These are phyloP conservation scores for Tachysurus fulvidraco DNA, from an alignment of 2,113 vertebrate genomes.

Conservation along the genomic window DNA sequence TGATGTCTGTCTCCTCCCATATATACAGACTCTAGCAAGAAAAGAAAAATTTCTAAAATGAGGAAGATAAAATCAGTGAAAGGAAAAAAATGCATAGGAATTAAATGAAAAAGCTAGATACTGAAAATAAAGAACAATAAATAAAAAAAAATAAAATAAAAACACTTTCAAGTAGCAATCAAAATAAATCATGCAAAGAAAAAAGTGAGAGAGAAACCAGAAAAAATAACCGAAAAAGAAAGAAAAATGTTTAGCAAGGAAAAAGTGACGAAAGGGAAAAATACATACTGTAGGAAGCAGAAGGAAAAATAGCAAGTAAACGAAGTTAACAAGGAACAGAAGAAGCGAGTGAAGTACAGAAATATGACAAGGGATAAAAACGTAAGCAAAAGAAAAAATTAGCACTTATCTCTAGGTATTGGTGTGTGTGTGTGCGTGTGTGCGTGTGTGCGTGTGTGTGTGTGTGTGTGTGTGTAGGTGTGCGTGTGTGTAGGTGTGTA, in stretches of 20 bases:
- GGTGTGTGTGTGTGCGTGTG: not conserved
- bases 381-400: no score
- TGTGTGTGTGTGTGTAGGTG: slow-evolving; percentile 6
- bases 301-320: not conserved
- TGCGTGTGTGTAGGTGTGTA: not conserved
- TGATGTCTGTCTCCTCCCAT: not conserved
- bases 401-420: not conserved
- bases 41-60: not conserved
- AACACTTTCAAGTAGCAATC: no score
- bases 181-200: no score
- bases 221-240: no score
- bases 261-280: not conserved
- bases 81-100: not conserved
- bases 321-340: not conserved
- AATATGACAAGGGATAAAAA: not conserved
- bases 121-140: no score
- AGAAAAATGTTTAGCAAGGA: no score
- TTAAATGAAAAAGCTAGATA: not conserved
- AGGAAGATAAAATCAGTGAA: not conserved
- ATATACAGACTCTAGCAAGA: not conserved
- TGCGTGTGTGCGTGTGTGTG: not conserved
- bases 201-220: no score
- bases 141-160: no score
- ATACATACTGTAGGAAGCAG: not conserved
- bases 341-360: not conserved